Evolutionary conservation across 2,797 vertebrate species (phyloP).

Genomic region (Tenualosa thibaudeaui): DNA sequence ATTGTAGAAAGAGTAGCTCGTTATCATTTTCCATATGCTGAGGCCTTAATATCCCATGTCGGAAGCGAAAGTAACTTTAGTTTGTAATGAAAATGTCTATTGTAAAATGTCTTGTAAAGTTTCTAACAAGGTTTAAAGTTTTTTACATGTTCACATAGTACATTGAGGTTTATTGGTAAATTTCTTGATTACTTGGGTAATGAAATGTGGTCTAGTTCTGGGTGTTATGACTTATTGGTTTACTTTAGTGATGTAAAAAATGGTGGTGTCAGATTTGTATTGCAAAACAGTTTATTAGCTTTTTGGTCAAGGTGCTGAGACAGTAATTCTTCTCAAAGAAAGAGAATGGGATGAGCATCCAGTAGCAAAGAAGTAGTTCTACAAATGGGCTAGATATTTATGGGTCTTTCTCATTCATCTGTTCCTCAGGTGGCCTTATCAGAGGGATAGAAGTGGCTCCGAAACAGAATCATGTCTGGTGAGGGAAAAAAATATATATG

Average conservation of each 20-base stretch:
- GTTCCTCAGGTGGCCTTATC: constrained; percentile 87
- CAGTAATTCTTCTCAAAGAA: not conserved
- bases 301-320: not conserved
- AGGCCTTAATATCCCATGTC: not conserved
- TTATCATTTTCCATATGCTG: not conserved
- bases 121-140: not conserved
- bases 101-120: not conserved
- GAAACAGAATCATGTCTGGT: constrained; percentile 64
- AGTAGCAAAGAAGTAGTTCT: not conserved
- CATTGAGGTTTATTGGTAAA: not conserved
- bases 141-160: not conserved
- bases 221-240: not conserved
- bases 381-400: not conserved
- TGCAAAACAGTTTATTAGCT: not conserved
- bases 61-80: not conserved
- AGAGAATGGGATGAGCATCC: not conserved
- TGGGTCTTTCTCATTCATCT: constrained; percentile 46
- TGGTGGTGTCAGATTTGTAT: not conserved
- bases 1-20: not conserved
- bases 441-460: constrained; percentile 78
- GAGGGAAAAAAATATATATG: constrained; percentile 47
- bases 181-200: too few relatives aligned
- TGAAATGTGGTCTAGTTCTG: too few relatives aligned
- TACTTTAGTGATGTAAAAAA: not conserved
- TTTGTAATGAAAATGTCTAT: not conserved